Evolutionary conservation across 2,797 vertebrate species (phyloP).

Genomic region (Vireo griseus): DNA sequence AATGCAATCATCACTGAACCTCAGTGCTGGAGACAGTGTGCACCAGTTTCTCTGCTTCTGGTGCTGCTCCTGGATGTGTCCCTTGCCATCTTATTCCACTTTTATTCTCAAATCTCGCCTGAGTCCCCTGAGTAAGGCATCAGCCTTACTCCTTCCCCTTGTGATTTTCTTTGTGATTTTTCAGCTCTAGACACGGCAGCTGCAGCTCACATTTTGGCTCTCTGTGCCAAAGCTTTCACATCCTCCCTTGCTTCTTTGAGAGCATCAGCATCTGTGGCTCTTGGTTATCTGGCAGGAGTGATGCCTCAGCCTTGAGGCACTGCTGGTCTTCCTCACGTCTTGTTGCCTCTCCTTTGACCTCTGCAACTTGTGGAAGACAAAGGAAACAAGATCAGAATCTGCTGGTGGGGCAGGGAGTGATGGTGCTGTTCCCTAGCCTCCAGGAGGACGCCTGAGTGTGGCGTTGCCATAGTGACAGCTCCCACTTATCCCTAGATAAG

Average conservation of each 20-base stretch:
- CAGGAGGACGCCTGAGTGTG: background rate
- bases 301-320: background rate
- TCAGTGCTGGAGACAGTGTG: background rate
- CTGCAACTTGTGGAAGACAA: background rate
- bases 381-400: background rate
- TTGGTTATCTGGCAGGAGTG: background rate
- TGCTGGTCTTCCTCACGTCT: rapidly evolving
- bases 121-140: background rate
- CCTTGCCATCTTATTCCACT: background rate
- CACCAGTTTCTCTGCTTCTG: background rate
- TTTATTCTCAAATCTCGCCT: background rate
- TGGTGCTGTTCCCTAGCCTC: background rate
- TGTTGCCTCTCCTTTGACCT: background rate
- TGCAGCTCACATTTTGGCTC: background rate
- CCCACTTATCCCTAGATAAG: conserved; percentile 67
- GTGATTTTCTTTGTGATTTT: background rate
- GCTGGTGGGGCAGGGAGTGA: background rate
- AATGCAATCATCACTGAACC: background rate
- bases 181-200: background rate
- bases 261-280: background rate
- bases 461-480: conserved; percentile 61
- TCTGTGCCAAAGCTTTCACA: background rate
- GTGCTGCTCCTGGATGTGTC: background rate
- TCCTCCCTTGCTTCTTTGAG: background rate
- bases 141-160: background rate